A percentile compares a stretch with the other conserved stretches of the same genome.
phyloP scores from a whole-genome alignment of 2,797 vertebrate genomes.

The Pseudochirops corinnae region DNA sequence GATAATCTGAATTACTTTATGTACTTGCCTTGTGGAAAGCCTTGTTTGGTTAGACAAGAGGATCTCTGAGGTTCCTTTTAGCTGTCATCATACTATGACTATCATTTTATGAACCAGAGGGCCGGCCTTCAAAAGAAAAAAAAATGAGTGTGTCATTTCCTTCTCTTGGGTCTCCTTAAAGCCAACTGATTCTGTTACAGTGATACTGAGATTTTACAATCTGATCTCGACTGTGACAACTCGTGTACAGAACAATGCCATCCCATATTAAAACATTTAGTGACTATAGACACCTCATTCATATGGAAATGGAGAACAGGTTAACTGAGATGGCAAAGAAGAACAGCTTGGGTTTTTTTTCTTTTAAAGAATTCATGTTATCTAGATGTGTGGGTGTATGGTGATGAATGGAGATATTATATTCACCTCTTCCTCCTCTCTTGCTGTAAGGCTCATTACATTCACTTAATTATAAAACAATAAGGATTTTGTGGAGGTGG shows the following conservation, averaged over 20 bases:
- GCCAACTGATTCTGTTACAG: neutral
- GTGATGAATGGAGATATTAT: slow-evolving; percentile 1
- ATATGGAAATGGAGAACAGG: neutral
- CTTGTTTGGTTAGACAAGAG: neutral
- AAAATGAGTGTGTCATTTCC: neutral
- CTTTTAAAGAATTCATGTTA: slow-evolving; percentile 34
- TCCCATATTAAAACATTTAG: neutral
- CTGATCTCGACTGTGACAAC: neutral
- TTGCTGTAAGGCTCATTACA: slow-evolving; percentile 16
- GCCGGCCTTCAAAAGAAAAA: neutral
- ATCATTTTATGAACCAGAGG: neutral
- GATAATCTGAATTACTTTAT: neutral
- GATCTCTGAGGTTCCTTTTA: neutral
- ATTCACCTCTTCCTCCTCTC: slow-evolving; percentile 25
- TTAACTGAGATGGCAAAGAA: neutral
- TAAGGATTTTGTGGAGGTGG: neutral
- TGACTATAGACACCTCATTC: neutral
- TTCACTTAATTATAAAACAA: neutral
- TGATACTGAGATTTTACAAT: neutral
- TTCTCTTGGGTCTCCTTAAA: neutral
- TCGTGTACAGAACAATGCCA: neutral
- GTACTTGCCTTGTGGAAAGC: neutral
- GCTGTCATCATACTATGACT: neutral
- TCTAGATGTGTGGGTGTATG: fast-evolving
- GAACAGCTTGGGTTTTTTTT: neutral